Evolutionary conservation across 2,888 invertebrate species (phyloP).

Genomic region (Drosophila maculinotata): DNA sequence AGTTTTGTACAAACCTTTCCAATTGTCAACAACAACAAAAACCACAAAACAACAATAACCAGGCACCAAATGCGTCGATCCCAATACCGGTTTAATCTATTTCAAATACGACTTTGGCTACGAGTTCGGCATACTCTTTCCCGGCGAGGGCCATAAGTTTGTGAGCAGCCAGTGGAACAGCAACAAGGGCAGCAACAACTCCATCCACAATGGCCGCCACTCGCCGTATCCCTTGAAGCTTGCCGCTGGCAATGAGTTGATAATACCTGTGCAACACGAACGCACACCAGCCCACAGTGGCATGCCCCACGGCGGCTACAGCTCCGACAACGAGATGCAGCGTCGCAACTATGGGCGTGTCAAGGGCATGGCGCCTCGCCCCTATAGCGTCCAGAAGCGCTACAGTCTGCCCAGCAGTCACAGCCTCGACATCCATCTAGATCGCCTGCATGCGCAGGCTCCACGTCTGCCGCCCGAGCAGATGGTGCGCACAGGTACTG

Average conservation of each 20-base stretch:
- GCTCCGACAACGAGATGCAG: constrained; percentile 76
- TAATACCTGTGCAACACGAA: constrained; percentile 89
- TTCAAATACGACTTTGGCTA: constrained; percentile 94
- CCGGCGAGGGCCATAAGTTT: constrained; percentile 88
- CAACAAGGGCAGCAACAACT: constrained; percentile 25
- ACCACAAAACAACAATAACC: constrained; percentile 28
- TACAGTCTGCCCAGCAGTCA: constrained; percentile 84
- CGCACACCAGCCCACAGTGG: constrained; percentile 70
- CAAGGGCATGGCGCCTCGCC: constrained; percentile 39
- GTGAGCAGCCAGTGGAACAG: constrained; percentile 83
- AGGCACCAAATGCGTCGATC: constrained; percentile 92
- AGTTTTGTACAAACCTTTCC: constrained; percentile 43
- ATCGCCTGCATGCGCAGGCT: constrained; percentile 83
- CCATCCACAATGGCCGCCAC: constrained; percentile 53
- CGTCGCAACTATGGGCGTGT: constrained; percentile 44
- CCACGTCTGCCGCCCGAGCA: constrained; percentile 74
- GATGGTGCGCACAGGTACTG: constrained; percentile 71
- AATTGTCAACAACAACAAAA: constrained; percentile 35
- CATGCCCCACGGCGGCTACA: constrained; percentile 69
- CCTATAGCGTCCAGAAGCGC: constrained; percentile 80
- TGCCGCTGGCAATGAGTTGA: constrained; percentile 86
- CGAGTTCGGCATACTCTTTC: constrained; percentile 90
- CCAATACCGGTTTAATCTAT: constrained; percentile 91
- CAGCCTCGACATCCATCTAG: constrained; percentile 83
- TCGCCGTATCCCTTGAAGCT: constrained; percentile 85